Percentiles rank a stretch among this genome's conserved stretches.
These are phyloP conservation scores for Rhyacichthys aspro DNA, from an alignment of 2,797 vertebrate genomes.

Conservation along the genomic window DNA sequence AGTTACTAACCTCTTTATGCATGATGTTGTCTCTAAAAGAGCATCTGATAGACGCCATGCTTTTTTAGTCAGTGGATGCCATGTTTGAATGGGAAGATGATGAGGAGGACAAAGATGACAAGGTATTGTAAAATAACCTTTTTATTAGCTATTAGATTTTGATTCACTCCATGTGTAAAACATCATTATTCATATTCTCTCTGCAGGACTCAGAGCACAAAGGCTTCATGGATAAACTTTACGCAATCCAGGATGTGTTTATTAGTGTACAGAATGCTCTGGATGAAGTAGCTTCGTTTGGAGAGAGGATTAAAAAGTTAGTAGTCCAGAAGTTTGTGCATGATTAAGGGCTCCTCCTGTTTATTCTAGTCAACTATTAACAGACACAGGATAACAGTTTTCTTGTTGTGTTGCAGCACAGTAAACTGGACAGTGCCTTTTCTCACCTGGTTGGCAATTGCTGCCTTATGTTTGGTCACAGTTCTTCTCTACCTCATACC, in stretches of 20 bases:
- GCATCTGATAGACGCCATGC: not conserved
- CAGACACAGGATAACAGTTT: too few relatives aligned
- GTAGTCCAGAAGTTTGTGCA: conserved; percentile 45
- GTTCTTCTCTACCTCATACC: conserved; percentile 90
- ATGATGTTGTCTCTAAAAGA: not conserved
- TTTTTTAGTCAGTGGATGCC: conserved; percentile 86
- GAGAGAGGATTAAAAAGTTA: conserved; percentile 94
- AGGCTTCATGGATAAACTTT: conserved; percentile 92
- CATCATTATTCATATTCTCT: not conserved
- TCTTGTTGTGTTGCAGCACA: conserved; percentile 75
- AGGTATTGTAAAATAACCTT: conserved; percentile 72
- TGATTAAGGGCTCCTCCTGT: too few relatives aligned
- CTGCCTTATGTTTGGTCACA: conserved; percentile 83
- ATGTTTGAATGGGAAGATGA: conserved; percentile 92
- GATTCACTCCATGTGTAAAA: not conserved
- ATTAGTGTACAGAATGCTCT: conserved; percentile 90
- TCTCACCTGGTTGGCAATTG: conserved; percentile 90
- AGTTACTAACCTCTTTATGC: not conserved
- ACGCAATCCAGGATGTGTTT: conserved; percentile 95
- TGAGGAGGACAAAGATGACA: conserved; percentile 93
- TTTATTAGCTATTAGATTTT: too few relatives aligned
- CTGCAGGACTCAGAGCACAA: conserved; percentile 88
- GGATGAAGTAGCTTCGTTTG: conserved; percentile 89
- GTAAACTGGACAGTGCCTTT: conserved; percentile 96
- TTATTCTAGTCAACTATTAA: too few relatives aligned